phyloP scores from a whole-genome alignment of 1,140 invertebrate species.

The Anagrus nilaparvatae region DNA sequence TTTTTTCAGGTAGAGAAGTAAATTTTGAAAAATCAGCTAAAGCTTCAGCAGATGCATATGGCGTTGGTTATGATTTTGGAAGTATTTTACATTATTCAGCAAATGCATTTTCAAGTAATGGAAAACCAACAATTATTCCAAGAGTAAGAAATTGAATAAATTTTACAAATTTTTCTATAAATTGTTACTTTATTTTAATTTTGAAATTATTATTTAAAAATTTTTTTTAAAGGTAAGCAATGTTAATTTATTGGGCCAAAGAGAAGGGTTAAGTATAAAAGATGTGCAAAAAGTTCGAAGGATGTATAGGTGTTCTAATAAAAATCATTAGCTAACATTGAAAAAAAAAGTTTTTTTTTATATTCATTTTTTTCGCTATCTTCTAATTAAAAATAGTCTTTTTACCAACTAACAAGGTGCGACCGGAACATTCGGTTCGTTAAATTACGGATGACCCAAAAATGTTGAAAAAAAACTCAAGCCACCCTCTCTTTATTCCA shows the following conservation, averaged over 20 bases:
- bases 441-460: too few species aligned
- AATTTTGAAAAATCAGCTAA: conserved; percentile 60
- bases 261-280: conserved; percentile 58
- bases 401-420: too few species aligned
- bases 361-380: too few species aligned
- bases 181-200: background rate
- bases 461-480: too few species aligned
- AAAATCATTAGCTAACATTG: too few species aligned
- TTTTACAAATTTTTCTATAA: conserved; percentile 1
- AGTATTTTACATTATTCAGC: conserved; percentile 80
- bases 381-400: too few species aligned
- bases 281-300: conserved; percentile 64
- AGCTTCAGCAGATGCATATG: conserved; percentile 47
- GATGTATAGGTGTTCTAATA: conserved; percentile 57
- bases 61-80: conserved; percentile 64
- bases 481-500: too few species aligned
- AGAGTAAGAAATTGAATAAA: conserved; percentile 41
- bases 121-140: conserved; percentile 56
- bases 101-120: conserved; percentile 65
- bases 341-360: too few species aligned
- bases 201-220: background rate
- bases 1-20: conserved; percentile 49
- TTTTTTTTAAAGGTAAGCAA: background rate
- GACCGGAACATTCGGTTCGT: too few species aligned
- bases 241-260: conserved; percentile 51